Conservation (phyloP, 2,888 invertebrate species). For the Nezara viridula region DNA sequence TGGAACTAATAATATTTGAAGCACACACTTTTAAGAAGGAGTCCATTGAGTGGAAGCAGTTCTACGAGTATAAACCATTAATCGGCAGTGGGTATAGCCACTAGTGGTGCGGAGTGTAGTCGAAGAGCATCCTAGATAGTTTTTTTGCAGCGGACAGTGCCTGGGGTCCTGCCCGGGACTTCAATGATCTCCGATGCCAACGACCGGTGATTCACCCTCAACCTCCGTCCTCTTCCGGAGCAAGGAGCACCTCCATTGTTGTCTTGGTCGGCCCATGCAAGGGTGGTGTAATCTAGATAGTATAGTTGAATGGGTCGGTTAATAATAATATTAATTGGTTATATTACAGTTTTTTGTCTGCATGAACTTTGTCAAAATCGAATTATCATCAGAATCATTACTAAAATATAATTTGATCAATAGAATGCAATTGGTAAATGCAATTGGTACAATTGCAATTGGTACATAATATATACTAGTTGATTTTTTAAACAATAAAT, state of each 20-base stretch:
- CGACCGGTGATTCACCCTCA: conserved; percentile 33
- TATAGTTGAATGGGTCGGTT: too few relatives aligned
- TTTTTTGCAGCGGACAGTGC: not conserved
- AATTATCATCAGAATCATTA: too few relatives aligned
- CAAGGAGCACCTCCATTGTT: not conserved
- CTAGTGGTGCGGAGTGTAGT: not conserved
- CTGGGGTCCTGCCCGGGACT: not conserved
- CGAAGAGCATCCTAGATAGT: not conserved
- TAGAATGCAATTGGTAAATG: too few relatives aligned
- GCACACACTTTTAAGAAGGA: not conserved
- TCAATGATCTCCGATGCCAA: conserved; percentile 7
- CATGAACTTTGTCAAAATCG: too few relatives aligned
- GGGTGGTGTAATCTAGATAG: not conserved
- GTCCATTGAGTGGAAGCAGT: not conserved
- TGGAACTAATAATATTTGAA: not conserved
- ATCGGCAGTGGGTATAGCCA: not conserved
- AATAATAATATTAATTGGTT: too few relatives aligned
- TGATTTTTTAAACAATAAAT: too few relatives aligned
- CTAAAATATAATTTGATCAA: too few relatives aligned
- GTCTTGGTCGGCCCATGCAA: not conserved
- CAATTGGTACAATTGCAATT: too few relatives aligned
- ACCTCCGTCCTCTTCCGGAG: conserved; percentile 1
- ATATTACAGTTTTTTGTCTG: too few relatives aligned
- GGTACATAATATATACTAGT: too few relatives aligned
- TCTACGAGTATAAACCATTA: not conserved